Evolutionary conservation across 2,797 vertebrate species (phyloP).

Genomic region (Jordanella pulchra): DNA sequence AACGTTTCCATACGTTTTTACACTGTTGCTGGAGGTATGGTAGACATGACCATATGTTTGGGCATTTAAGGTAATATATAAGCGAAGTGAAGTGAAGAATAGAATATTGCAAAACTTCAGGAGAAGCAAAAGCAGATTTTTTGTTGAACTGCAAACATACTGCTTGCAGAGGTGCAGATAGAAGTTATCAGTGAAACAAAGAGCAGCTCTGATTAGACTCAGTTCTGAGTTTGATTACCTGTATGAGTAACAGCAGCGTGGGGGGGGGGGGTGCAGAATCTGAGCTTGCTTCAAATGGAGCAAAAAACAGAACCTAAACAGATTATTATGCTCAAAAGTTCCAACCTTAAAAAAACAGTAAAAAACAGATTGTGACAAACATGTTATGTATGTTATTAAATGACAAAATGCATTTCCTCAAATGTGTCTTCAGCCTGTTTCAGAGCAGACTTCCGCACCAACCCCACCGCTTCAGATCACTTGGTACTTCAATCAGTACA

Average conservation of each 20-base stretch:
- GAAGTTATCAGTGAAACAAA: not conserved
- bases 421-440: no score
- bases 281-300: not conserved
- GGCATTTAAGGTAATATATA: not conserved
- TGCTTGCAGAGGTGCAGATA: not conserved
- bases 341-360: not conserved
- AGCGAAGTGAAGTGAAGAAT: not conserved
- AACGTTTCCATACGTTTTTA: no score
- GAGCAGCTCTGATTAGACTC: not conserved
- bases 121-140: not conserved
- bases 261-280: not conserved
- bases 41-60: not conserved
- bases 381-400: no score
- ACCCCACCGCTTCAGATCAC: no score
- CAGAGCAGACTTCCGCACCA: no score
- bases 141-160: not conserved
- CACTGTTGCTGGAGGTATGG: no score
- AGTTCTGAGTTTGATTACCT: not conserved
- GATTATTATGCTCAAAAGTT: not conserved
- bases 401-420: no score
- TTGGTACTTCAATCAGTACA: no score
- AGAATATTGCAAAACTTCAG: not conserved
- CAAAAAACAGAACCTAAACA: not conserved
- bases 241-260: not conserved
- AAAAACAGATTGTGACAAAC: not conserved